Percentiles rank a stretch among this genome's conserved stretches.
These are phyloP conservation scores for Cheilinus undulatus DNA, from an alignment of 2,113 vertebrate species.

Conservation along the genomic window DNA sequence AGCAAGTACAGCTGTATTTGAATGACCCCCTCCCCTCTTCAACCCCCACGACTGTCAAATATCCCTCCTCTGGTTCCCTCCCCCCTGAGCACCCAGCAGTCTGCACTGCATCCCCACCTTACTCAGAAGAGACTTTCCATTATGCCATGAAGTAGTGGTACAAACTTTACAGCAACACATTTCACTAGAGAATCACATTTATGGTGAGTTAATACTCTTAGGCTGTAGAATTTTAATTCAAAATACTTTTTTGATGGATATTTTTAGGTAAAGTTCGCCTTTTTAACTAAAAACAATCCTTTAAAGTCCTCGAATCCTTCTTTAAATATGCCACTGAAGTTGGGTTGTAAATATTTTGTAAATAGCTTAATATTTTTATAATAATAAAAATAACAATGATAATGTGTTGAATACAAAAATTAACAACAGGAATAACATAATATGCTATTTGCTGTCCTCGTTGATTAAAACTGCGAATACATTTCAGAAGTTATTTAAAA, in stretches of 20 bases:
- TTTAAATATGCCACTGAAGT: no score
- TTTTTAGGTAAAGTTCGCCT: no score
- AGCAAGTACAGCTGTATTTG: conserved; percentile 75
- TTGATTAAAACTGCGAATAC: no score
- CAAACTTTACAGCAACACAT: background rate
- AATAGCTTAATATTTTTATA: no score
- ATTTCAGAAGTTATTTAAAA: no score
- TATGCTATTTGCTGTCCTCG: no score
- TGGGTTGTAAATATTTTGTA: no score
- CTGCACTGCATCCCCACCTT: conserved; percentile 13
- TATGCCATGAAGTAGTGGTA: no score
- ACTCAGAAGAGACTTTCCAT: conserved; percentile 13
- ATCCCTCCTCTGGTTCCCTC: conserved; percentile 48
- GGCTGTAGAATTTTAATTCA: background rate
- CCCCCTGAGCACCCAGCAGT: conserved; percentile 39
- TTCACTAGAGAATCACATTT: background rate
- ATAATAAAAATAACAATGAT: no score
- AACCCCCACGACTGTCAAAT: conserved; percentile 12
- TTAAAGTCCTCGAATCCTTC: background rate
- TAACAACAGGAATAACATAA: no score
- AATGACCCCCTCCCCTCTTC: conserved; percentile 25
- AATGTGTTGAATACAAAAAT: no score
- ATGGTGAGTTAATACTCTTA: background rate
- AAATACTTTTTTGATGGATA: background rate
- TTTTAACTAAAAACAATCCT: background rate